Base-by-base conservation (phyloP, 2,113 vertebrate species). In the Struthidea cinerea region DNA sequence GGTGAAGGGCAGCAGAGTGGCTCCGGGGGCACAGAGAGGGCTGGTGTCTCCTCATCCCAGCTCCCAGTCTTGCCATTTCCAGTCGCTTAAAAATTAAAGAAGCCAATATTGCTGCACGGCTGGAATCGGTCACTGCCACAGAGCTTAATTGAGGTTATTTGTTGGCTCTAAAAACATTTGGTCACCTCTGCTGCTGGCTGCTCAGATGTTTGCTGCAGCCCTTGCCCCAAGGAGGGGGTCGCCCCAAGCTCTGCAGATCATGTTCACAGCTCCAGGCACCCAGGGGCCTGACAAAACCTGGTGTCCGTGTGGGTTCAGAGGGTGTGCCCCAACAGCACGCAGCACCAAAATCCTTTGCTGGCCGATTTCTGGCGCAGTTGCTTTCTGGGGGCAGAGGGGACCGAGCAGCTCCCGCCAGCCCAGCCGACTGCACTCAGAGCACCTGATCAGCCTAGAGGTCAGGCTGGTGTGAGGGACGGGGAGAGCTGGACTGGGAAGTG, bases 41-140 rank as follows among this genome's bases (percentile, higher is more conserved):
- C 22, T 71, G 35, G 14, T 30, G 41, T 75, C 35, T 55, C 41
- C 26, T 35, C 4, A 4, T 37, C 22, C 41, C 12, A 3, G 41
- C 41, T 92, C 75, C 85, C 19, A 18, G 42, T n/a, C 42, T 63
- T 88, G 60, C 90, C 33, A 17, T 91, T 88, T 85, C 52, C 84
- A 91, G 47, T 52, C 91, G 53, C 88, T 96, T 94, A 96, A 97
- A 96, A 96, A 94, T 96, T 96, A 91, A 97, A 96, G 89, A 74
- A 92, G 60, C 32, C 60, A 44, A 93, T 96, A 86, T 92, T 5
- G 4, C 71, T 71, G 55, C 65, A 32, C 0, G 0, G 71, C 91
- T 78, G 65, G 95, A 97, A 97, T 97, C 41, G 23, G 90, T 97
- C 97, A 97, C 95, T 96, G 97, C 84, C 95, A 96, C 57, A 33